A percentile compares a stretch with the other conserved stretches of the same genome.
Conservation (phyloP, 2,797 vertebrate species). For the Ibycter americanus region DNA sequence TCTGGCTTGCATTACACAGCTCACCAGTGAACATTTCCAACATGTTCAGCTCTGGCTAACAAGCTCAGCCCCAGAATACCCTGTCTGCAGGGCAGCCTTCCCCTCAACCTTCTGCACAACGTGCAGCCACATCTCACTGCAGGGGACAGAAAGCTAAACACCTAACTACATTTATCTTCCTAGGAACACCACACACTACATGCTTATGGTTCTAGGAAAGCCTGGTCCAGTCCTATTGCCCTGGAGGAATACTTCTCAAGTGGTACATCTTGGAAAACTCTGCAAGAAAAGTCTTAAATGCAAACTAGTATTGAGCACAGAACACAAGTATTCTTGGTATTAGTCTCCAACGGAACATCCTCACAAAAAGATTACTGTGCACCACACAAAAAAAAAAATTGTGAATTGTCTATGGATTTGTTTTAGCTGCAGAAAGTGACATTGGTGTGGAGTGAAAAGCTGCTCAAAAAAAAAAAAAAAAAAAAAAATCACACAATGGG, state of each 20-base stretch:
- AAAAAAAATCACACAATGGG: constrained; percentile 71
- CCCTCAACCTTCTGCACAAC: background rate
- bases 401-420: constrained; percentile 69
- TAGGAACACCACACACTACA: background rate
- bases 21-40: constrained; percentile 21
- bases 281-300: constrained; percentile 16
- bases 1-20: background rate
- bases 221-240: background rate
- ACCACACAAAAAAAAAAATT: constrained; percentile 37
- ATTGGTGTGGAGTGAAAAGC: constrained; percentile 80
- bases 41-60: background rate
- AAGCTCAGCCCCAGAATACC: background rate
- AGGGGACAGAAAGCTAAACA: background rate
- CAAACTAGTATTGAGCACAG: background rate
- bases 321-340: background rate
- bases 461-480: constrained; percentile 72
- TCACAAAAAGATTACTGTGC: constrained; percentile 46
- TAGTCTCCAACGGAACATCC: constrained; percentile 32
- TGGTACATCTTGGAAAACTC: background rate
- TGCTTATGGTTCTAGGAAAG: background rate
- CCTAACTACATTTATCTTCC: background rate
- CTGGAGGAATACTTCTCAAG: background rate
- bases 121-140: background rate
- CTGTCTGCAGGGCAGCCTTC: background rate
- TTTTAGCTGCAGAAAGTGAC: constrained; percentile 77